phyloP scores from a whole-genome alignment of 2,797 vertebrate genomes.

The Pogoniulus pusillus region DNA sequence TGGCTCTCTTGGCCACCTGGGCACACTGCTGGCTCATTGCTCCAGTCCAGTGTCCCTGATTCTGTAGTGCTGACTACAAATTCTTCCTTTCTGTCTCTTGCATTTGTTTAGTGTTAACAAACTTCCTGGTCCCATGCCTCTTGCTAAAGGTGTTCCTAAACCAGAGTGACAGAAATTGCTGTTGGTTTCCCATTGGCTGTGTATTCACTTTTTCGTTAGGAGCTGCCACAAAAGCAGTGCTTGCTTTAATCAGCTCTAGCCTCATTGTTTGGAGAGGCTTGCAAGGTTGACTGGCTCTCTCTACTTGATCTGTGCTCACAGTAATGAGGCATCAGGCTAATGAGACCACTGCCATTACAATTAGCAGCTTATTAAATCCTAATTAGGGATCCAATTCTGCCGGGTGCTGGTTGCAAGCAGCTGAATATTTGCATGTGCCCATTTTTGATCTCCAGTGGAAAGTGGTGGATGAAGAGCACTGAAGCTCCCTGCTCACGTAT shows the following conservation, averaged over 20 bases:
- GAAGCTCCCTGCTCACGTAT: not conserved
- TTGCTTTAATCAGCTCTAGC: conserved; percentile 38
- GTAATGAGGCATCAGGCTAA: conserved; percentile 54
- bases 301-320: conserved; percentile 35
- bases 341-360: conserved; percentile 49
- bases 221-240: conserved; percentile 13
- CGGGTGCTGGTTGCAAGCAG: not conserved
- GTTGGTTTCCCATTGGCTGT: conserved; percentile 30
- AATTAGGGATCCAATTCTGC: conserved; percentile 45
- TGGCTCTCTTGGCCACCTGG: too few relatives aligned
- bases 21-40: too few relatives aligned
- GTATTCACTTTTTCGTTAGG: conserved; percentile 41
- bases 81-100: too few relatives aligned
- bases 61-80: too few relatives aligned
- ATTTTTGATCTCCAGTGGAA: conserved; percentile 8
- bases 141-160: conserved; percentile 2
- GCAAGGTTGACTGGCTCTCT: conserved; percentile 41
- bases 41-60: too few relatives aligned
- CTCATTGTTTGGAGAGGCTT: conserved; percentile 31
- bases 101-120: too few relatives aligned
- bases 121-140: conserved; percentile 46
- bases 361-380: conserved; percentile 62
- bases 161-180: conserved; percentile 52
- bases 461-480: not conserved
- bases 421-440: not conserved